A percentile compares a stretch with the other conserved stretches of the same genome.
phyloP scores from a whole-genome alignment of 2,797 vertebrate species.

The Dallia pectoralis region DNA sequence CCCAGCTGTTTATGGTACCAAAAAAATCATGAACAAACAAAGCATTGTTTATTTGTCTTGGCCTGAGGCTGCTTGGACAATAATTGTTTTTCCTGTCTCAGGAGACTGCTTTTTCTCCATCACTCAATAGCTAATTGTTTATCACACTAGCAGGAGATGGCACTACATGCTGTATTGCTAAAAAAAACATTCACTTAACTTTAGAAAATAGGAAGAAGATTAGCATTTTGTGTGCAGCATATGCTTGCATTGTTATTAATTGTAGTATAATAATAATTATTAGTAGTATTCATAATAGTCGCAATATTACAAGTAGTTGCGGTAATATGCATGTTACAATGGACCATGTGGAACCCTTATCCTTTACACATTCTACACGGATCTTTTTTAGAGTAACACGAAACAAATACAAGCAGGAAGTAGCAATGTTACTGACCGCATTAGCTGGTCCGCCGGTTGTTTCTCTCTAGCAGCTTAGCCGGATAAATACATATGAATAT shows the following conservation, averaged over 20 bases:
- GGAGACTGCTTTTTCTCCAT: not conserved
- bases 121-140: not conserved
- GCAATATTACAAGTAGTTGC: too few relatives aligned
- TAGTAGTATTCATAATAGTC: too few relatives aligned
- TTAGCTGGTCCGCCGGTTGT: constrained; percentile 46
- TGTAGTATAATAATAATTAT: too few relatives aligned
- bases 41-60: not conserved
- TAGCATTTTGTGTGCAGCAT: too few relatives aligned
- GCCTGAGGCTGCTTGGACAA: too few relatives aligned
- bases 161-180: not conserved
- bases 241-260: too few relatives aligned
- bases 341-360: constrained; percentile 38
- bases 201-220: too few relatives aligned
- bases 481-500: not conserved
- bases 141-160: not conserved
- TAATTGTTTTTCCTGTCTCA: not conserved
- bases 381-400: not conserved
- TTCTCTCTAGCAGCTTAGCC: constrained; percentile 21
- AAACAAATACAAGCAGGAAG: constrained; percentile 34
- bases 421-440: constrained; percentile 1
- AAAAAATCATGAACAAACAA: not conserved
- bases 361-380: constrained; percentile 37
- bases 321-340: not conserved
- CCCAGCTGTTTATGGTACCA: not conserved
- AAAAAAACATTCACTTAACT: not conserved